Evolutionary conservation across 1,140 invertebrate species (phyloP).

Genomic region (Leptonema lineaticorne): DNA sequence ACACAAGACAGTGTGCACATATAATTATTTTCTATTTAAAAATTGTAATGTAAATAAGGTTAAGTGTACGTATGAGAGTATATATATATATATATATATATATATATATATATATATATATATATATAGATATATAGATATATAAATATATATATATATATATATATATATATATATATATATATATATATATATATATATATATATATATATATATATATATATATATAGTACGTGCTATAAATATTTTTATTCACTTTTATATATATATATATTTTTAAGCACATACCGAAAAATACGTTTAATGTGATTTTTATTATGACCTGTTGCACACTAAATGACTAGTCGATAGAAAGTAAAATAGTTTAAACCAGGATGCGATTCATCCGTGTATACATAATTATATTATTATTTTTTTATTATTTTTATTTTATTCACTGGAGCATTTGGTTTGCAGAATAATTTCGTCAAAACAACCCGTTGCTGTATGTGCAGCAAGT

Average conservation of each 20-base stretch:
- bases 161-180: neutral
- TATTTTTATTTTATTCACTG: too few relatives aligned
- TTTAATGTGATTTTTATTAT: slow-evolving; percentile 20
- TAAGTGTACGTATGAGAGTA: too few relatives aligned
- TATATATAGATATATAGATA: neutral
- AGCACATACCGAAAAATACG: neutral
- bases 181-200: neutral
- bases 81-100: too few relatives aligned
- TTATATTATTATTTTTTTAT: too few relatives aligned
- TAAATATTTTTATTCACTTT: neutral
- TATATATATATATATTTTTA: neutral
- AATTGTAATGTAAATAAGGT: slow-evolving; percentile 5
- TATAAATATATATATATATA: neutral
- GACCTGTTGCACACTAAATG: slow-evolving; percentile 39
- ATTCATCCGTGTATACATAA: neutral
- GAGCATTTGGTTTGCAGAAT: slow-evolving; percentile 38
- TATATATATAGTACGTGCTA: neutral
- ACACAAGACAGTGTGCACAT: neutral
- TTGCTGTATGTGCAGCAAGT: slow-evolving; percentile 31
- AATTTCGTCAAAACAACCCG: slow-evolving; percentile 22
- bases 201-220: neutral
- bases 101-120: neutral
- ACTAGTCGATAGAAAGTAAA: slow-evolving; percentile 30
- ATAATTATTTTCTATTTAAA: too few relatives aligned
- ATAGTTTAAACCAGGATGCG: neutral